Base-by-base conservation (phyloP, 2,797 vertebrate genomes). In the Tokudaia muenninki region DNA sequence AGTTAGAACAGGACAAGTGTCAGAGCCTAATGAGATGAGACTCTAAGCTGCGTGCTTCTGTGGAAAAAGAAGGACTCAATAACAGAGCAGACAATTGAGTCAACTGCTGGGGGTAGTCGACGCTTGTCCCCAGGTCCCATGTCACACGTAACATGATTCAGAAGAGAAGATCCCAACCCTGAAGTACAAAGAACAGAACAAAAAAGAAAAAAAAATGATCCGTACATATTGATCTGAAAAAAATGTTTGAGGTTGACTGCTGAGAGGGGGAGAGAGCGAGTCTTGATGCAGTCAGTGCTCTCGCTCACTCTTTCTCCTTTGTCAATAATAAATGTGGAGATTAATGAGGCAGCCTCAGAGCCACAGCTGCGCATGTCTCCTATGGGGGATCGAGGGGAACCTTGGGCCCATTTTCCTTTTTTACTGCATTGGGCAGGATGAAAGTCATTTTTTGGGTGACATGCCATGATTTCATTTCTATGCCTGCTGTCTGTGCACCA, bases 201-300 rank as follows among this genome's bases (percentile, higher is more conserved):
- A 14, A 34, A 21, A 37, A 26, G 44, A 26, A 26, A 31, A 50
- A 65, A 26, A 78, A 44, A 4, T 4, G 19, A 77, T 22, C 17
- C 34, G 16, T 29, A 13, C 0, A 2, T 44, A n/a, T 12, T 26
- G 37, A 67, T 75, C 55, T 41, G 44, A 75, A 26, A 31, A 11
- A 29, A 16, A 22, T 2, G 3, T 91, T 57, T 37, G 44, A 57
- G n/a, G n/a, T 24, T 13, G 24, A 5, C 19, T 37, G 44, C 31
- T 8, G 1, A 70, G 17, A 3, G 16, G 41, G 21, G n/a, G 17
- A 13, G 19, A 74, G 22, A 34, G 31, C 2, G 21, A 24, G 24
- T 4, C 9, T 37, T n/a, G 55, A 11, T n/a, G 37, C 3, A n/a
- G 37, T 14, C 29, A 3, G 37, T 9, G 2, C 9, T 17, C 3